Evolutionary conservation across 2,113 vertebrate genomes (phyloP).

Genomic region (Rhombomys opimus): DNA sequence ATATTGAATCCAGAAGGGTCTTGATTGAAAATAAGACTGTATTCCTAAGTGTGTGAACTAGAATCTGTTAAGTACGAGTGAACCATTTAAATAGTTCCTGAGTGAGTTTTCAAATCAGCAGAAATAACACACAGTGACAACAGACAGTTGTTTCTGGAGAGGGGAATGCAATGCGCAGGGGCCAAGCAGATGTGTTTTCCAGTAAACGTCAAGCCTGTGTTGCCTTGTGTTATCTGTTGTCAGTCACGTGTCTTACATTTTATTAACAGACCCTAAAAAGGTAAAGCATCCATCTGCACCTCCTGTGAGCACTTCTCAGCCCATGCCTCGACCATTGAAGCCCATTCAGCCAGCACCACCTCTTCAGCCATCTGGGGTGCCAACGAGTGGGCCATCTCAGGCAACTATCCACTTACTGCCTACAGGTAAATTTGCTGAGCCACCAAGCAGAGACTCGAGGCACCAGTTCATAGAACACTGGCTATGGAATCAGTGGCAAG

Average conservation of each 20-base stretch:
- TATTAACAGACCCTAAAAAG: conserved; percentile 86
- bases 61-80: neutral
- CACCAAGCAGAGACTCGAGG: neutral
- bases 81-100: conserved; percentile 37
- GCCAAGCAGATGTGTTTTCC: neutral
- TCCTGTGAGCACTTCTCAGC: conserved; percentile 79
- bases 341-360: conserved; percentile 83
- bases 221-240: neutral
- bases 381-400: conserved; percentile 87
- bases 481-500: neutral
- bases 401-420: conserved; percentile 89
- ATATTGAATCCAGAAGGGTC: conserved; percentile 34
- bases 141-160: neutral
- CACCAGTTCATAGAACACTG: neutral
- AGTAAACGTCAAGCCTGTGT: neutral
- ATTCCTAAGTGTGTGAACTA: conserved; percentile 28
- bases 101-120: conserved; percentile 43
- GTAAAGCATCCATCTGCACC: conserved; percentile 77
- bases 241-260: conserved; percentile 43
- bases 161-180: neutral
- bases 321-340: conserved; percentile 83
- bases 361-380: conserved; percentile 84
- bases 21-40: neutral
- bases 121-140: conserved; percentile 9
- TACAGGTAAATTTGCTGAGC: conserved; percentile 83